Evolutionary conservation across 1,140 invertebrate genomes (phyloP).

Genomic region (Drosophila pruinosa): DNA sequence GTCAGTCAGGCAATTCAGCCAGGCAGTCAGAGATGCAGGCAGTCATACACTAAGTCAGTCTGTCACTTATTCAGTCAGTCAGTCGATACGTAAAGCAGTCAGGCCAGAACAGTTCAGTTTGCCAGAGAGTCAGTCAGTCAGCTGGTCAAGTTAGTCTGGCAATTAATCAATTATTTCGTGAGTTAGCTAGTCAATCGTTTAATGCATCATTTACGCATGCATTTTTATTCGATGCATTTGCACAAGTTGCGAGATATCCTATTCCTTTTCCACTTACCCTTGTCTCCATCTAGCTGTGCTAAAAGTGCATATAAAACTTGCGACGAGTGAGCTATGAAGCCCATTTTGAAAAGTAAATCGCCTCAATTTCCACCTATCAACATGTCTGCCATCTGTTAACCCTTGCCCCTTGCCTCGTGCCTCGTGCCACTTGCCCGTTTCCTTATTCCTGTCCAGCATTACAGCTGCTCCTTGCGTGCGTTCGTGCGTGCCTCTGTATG

Average conservation of each 20-base stretch:
- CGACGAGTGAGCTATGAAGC: constrained; percentile 26
- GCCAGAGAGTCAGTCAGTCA: too few species aligned
- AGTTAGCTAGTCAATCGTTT: not conserved
- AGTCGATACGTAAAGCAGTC: too few species aligned
- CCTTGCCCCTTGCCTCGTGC: not conserved
- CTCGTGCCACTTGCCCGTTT: not conserved
- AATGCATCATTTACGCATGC: not conserved
- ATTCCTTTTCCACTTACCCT: not conserved
- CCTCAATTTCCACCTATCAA: constrained; percentile 79
- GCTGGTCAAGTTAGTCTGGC: constrained; percentile 12
- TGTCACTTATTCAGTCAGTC: too few species aligned
- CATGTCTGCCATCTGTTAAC: constrained; percentile 62
- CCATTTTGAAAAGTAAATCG: constrained; percentile 68
- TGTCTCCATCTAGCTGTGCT: not conserved
- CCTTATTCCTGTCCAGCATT: not conserved
- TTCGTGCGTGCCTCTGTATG: constrained; percentile 1
- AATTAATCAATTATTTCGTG: constrained; percentile 10
- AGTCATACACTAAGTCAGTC: too few species aligned
- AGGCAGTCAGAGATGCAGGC: too few species aligned
- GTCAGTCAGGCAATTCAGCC: too few species aligned
- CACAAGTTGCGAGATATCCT: not conserved
- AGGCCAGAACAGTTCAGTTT: too few species aligned
- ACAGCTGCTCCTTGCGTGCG: constrained; percentile 14
- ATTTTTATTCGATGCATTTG: constrained; percentile 2
- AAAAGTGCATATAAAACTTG: constrained; percentile 38